Conservation (phyloP, 2,797 vertebrate genomes). For the Cynodonichthys magdalenae region DNA sequence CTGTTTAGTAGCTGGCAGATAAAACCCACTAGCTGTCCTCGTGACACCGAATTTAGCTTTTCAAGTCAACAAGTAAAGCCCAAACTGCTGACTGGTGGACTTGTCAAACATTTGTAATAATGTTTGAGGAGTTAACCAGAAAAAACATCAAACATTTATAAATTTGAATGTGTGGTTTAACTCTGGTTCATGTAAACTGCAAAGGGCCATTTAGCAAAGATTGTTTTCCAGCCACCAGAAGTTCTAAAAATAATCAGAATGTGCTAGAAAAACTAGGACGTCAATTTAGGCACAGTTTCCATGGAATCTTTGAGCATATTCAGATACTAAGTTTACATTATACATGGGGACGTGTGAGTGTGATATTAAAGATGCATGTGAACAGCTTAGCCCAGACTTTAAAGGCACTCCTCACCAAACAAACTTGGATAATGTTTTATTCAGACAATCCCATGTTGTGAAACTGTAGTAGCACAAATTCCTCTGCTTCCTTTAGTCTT, state of each 20-base stretch:
- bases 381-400: conserved; percentile 63
- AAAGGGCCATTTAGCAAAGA: conserved; percentile 5
- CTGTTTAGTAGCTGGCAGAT: too few species aligned
- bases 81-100: too few species aligned
- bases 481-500: conserved; percentile 28
- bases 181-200: conserved; percentile 16
- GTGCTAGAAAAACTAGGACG: conserved; percentile 30
- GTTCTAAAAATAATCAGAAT: conserved; percentile 42
- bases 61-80: too few species aligned
- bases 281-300: conserved; percentile 64
- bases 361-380: conserved; percentile 72
- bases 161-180: neutral
- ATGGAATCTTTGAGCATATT: conserved; percentile 58
- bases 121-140: too few species aligned
- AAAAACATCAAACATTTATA: neutral
- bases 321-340: conserved; percentile 67
- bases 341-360: conserved; percentile 62
- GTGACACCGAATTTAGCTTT: too few species aligned
- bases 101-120: neutral
- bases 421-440: conserved; percentile 69
- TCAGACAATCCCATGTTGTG: conserved; percentile 55
- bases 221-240: conserved; percentile 19
- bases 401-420: conserved; percentile 59
- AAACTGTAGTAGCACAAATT: conserved; percentile 52
- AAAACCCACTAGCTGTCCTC: too few species aligned